Evolutionary conservation across 2,888 invertebrate genomes (phyloP).

Genomic region (Sphecodes monilicornis): DNA sequence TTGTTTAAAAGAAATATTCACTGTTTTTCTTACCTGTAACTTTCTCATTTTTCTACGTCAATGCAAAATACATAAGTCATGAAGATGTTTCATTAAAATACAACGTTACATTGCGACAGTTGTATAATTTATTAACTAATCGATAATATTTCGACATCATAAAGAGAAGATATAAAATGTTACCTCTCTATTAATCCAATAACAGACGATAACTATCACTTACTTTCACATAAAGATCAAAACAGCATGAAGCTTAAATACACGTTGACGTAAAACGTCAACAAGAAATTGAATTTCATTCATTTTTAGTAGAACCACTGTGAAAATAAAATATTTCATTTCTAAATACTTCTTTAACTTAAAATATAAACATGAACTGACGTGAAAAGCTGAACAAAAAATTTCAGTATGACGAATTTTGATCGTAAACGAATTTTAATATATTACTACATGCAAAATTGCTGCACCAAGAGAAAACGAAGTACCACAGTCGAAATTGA

Average conservation of each 20-base stretch:
- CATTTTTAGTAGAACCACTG: no score
- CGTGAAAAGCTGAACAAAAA: background rate
- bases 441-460: background rate
- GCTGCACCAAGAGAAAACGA: background rate
- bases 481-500: background rate
- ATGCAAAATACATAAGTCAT: background rate
- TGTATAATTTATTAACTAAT: background rate
- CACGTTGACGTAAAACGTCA: background rate
- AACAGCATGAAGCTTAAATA: background rate
- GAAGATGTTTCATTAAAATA: background rate
- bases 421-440: background rate
- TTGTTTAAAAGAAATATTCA: background rate
- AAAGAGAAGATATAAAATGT: background rate
- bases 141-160: background rate
- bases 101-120: background rate
- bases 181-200: background rate
- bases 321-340: background rate
- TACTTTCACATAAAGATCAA: background rate
- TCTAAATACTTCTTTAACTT: background rate
- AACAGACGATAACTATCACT: background rate
- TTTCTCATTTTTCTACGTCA: background rate
- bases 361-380: background rate
- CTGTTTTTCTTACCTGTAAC: background rate
- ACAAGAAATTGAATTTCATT: background rate
- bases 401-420: background rate